Conservation (phyloP, 2,797 vertebrate species). For the Oreochromis mossambicus region DNA sequence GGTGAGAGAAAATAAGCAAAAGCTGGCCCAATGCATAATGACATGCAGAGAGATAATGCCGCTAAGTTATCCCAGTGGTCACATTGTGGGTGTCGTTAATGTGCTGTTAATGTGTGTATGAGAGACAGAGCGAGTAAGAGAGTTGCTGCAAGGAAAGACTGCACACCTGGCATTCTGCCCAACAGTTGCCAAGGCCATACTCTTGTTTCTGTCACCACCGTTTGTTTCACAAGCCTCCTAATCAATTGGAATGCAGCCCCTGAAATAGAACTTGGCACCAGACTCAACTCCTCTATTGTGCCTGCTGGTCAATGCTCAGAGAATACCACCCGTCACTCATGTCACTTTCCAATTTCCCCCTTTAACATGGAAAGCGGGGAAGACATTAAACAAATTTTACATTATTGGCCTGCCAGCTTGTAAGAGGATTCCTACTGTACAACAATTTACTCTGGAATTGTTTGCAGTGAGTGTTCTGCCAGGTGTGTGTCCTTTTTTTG, state of each 20-base stretch:
- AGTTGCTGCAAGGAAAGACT: slow-evolving; percentile 32
- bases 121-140: slow-evolving; percentile 18
- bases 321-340: slow-evolving; percentile 69
- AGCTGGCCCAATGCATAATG: slow-evolving; percentile 13
- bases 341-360: slow-evolving; percentile 62
- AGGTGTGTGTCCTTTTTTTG: slow-evolving; percentile 69
- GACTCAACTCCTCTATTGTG: slow-evolving; percentile 67
- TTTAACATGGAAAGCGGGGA: slow-evolving; percentile 41
- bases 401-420: slow-evolving; percentile 60
- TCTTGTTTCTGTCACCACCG: slow-evolving; percentile 70
- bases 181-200: slow-evolving; percentile 60
- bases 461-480: slow-evolving; percentile 50
- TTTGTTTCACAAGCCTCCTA: slow-evolving; percentile 79
- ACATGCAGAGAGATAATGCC: slow-evolving; percentile 41
- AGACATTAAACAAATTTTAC: slow-evolving; percentile 73
- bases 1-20: slow-evolving; percentile 8
- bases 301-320: slow-evolving; percentile 64
- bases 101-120: slow-evolving; percentile 52
- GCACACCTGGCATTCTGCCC: slow-evolving; percentile 68
- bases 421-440: slow-evolving; percentile 52
- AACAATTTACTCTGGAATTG: slow-evolving; percentile 51
- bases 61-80: slow-evolving; percentile 60
- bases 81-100: slow-evolving; percentile 57
- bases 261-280: slow-evolving; percentile 75
- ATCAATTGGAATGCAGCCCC: slow-evolving; percentile 77